Conservation (phyloP, 1,140 invertebrate species). For the Anoplophora glabripennis region DNA sequence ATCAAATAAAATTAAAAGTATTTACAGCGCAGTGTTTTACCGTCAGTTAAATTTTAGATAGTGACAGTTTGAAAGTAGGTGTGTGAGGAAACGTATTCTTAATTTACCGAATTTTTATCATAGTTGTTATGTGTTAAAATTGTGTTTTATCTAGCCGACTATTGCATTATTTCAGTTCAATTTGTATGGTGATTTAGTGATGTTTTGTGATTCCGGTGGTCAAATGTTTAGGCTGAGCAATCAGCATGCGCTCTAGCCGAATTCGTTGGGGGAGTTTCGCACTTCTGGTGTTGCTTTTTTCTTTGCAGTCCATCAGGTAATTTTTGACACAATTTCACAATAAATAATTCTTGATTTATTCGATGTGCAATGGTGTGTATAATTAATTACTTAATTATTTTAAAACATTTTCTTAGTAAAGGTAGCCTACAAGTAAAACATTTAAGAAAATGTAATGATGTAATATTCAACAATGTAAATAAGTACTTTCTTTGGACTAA, state of each 20-base stretch:
- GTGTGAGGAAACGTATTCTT: conserved; percentile 1
- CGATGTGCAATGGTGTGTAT: too few relatives aligned
- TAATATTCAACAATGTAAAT: too few relatives aligned
- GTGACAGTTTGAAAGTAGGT: background rate
- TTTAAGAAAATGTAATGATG: too few relatives aligned
- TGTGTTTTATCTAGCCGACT: background rate
- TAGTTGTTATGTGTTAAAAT: background rate
- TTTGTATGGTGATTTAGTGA: conserved; percentile 2
- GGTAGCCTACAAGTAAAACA: too few relatives aligned
- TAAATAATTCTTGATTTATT: too few relatives aligned
- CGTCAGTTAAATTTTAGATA: background rate
- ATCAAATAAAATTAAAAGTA: background rate
- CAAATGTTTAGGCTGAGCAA: conserved; percentile 13
- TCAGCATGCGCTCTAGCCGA: conserved; percentile 14
- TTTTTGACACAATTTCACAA: background rate
- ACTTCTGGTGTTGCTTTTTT: conserved; percentile 13
- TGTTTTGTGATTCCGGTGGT: conserved; percentile 12
- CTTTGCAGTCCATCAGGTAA: conserved; percentile 8
- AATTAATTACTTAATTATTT: too few relatives aligned
- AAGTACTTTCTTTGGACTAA: too few relatives aligned
- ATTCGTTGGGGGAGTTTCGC: conserved; percentile 4
- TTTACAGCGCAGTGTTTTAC: background rate
- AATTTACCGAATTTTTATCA: background rate
- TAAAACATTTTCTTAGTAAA: too few relatives aligned
- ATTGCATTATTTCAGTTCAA: too few relatives aligned